Percentiles rank a stretch among this genome's conserved stretches.
These are phyloP conservation scores for Orientallactaga sibirica DNA, from an alignment of 2,797 vertebrate species.

Conservation along the genomic window DNA sequence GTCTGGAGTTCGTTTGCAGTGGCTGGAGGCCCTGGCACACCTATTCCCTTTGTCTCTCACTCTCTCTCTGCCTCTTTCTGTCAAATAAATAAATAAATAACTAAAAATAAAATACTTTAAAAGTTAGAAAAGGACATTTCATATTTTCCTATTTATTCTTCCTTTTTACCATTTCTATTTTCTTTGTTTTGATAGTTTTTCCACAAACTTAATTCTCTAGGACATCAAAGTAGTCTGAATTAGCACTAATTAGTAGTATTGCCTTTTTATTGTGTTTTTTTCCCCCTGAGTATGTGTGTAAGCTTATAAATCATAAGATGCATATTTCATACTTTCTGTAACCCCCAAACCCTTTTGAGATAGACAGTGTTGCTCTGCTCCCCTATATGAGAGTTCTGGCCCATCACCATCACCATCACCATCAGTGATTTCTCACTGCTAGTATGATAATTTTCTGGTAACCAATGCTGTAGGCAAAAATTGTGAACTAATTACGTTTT, in stretches of 20 bases:
- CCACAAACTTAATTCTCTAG: background rate
- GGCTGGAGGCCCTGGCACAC: too few relatives aligned
- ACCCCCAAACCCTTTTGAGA: background rate
- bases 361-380: background rate
- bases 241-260: conserved; percentile 7
- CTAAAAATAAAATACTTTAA: background rate
- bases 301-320: background rate
- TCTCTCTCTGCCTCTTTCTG: too few relatives aligned
- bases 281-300: background rate
- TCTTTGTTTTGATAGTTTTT: background rate
- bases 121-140: background rate
- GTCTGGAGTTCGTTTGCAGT: too few relatives aligned
- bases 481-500: conserved; percentile 17
- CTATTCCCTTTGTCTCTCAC: too few relatives aligned
- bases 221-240: background rate
- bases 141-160: background rate
- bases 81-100: too few relatives aligned
- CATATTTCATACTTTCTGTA: background rate
- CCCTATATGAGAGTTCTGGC: background rate
- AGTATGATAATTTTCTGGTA: background rate
- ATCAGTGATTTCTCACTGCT: background rate
- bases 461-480: background rate
- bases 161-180: background rate
- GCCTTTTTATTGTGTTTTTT: conserved; percentile 24
- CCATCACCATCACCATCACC: background rate